Percentiles rank a stretch among this genome's conserved stretches.
These are phyloP conservation scores for Neodiprion virginianus DNA, from an alignment of 1,140 invertebrate genomes.

Conservation along the genomic window DNA sequence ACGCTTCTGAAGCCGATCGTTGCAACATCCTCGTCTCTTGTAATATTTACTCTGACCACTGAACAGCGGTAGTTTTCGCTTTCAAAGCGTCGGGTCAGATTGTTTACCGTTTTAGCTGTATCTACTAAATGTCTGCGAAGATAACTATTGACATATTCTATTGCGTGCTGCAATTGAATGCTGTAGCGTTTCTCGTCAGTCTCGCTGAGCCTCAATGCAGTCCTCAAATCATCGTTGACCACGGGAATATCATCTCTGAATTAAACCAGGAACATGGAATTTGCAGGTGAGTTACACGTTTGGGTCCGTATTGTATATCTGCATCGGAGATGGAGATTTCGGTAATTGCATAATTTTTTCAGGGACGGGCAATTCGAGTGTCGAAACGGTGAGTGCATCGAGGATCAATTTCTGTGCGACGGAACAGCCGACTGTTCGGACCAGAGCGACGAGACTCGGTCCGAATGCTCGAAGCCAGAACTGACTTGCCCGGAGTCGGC, in stretches of 20 bases:
- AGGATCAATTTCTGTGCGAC: constrained; percentile 58
- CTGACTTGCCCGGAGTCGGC: constrained; percentile 55
- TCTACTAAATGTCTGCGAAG: not conserved
- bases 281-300: not conserved
- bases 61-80: not conserved
- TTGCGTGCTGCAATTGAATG: not conserved
- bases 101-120: not conserved
- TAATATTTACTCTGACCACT: not conserved
- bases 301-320: not conserved
- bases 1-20: not conserved
- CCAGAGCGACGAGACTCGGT: constrained; percentile 67
- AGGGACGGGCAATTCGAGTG: constrained; percentile 40
- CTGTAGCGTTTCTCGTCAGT: not conserved
- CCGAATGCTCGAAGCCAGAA: constrained; percentile 54
- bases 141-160: not conserved
- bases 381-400: constrained; percentile 50
- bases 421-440: constrained; percentile 64
- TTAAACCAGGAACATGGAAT: not conserved
- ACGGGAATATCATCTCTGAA: not conserved
- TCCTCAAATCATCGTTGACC: not conserved
- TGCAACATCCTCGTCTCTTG: not conserved
- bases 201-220: not conserved
- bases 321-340: not conserved
- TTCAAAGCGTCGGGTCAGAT: not conserved
- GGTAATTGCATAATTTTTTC: not conserved